Percentiles rank a stretch among this genome's conserved stretches.
These are phyloP conservation scores for Oxyruncus cristatus DNA, from an alignment of 2,113 vertebrate species.

Conservation along the genomic window DNA sequence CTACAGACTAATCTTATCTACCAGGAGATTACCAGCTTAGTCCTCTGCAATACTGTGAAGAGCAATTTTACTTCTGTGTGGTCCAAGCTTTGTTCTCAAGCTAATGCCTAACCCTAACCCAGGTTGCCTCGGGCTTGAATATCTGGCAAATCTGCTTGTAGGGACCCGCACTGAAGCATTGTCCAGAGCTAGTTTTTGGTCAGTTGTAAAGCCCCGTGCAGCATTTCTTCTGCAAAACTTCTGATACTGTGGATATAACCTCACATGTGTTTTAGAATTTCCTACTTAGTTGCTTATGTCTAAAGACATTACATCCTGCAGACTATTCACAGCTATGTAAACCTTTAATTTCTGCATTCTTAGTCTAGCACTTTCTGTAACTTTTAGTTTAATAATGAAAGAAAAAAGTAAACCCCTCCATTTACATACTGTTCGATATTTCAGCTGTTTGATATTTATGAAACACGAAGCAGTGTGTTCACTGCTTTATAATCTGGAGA, in stretches of 20 bases:
- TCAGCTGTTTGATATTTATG: neutral
- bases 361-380: neutral
- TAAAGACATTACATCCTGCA: neutral
- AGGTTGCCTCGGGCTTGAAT: neutral
- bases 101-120: neutral
- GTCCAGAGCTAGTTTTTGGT: neutral
- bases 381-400: neutral
- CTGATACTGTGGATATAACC: neutral
- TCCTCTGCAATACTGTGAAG: neutral
- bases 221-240: neutral
- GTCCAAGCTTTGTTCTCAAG: neutral
- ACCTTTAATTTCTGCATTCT: neutral
- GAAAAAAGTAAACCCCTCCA: neutral
- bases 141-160: neutral
- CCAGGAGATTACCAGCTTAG: neutral
- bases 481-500: neutral
- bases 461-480: neutral
- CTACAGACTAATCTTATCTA: neutral
- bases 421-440: neutral
- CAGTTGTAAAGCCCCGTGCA: neutral
- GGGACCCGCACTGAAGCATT: neutral
- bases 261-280: neutral
- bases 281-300: neutral
- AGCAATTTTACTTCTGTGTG: neutral
- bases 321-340: neutral